These are phyloP conservation scores for Rhyzopertha dominica DNA, from an alignment of 1,140 invertebrate species.

Conservation along the genomic window DNA sequence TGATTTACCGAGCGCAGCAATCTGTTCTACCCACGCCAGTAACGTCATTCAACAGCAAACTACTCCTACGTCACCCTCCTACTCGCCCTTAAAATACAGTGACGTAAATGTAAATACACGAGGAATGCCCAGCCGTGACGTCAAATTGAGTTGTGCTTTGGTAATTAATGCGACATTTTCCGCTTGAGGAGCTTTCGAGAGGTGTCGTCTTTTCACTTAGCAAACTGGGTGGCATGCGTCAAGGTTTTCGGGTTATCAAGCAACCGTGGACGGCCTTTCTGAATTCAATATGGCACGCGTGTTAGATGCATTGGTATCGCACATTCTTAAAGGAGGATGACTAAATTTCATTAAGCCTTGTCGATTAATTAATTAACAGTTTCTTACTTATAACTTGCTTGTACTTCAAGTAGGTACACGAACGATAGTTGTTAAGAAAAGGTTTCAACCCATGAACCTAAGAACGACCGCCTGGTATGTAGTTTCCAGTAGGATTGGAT, in stretches of 20 bases:
- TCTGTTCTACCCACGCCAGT: constrained; percentile 23
- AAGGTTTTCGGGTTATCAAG: not conserved
- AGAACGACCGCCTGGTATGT: not conserved
- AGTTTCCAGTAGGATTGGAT: not conserved
- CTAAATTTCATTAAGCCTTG: too few relatives aligned
- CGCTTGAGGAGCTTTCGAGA: not conserved
- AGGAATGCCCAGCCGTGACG: not conserved
- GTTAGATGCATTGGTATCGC: not conserved
- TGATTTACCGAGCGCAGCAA: constrained; percentile 28
- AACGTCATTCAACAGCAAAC: constrained; percentile 20
- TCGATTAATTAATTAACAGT: too few relatives aligned
- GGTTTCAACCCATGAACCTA: not conserved
- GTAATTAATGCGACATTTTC: not conserved
- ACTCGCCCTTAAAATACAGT: constrained; percentile 21
- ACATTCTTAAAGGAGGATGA: not conserved
- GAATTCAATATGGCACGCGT: too few relatives aligned
- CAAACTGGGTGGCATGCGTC: not conserved
- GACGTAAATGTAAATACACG: constrained; percentile 26
- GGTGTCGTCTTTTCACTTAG: not conserved
- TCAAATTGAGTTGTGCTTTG: not conserved
- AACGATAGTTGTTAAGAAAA: not conserved
- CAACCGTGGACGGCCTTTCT: not conserved
- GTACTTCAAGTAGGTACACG: too few relatives aligned
- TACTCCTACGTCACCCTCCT: constrained; percentile 22
- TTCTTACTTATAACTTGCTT: too few relatives aligned